Base-by-base conservation (phyloP, 2,113 vertebrate species). In the Xerus inauris region DNA sequence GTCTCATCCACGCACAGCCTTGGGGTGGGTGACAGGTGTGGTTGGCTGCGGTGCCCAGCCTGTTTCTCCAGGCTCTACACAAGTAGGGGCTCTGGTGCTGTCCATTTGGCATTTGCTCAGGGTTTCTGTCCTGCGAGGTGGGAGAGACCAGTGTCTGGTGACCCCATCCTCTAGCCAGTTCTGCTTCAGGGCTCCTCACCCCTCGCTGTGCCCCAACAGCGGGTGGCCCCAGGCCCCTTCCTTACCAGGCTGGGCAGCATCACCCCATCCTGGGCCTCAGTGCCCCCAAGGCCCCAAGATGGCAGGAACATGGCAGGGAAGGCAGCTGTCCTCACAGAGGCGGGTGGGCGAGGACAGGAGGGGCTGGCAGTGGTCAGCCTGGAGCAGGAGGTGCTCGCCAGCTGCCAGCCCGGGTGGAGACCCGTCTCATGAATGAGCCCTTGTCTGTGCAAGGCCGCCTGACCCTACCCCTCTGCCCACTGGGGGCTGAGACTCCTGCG, bases 201-300 rank as follows among this genome's bases (percentile, higher is more conserved):
- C 49, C 19, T 42, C 64, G 12, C 38, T 42, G 38, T 67, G 38
- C 20, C 9, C 20, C 35, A 22, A 49, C n/a, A 19, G 26, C 65
- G 14, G 13, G 75, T 28, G 0, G 3, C 14, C 20, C 51, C 20
- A 22, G 26, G 14, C 11, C 8, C 32, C 1, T 38, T 38, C 4
- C 11, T 35, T 12, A 6, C 1, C 17, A 59, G 35, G n/a, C 30
- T 13, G 54, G 28, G 40, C 24, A 16, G 35, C 45, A 38, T 45
- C 59, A 51, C 26, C 54, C 51, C 26, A 7, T 2, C n/a, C 13
- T 20, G 13, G 38, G n/a, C n/a, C 47, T 42, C 11, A 2, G 59
- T 14, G 11, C 16, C 14, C 17, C 77, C 30, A 19, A 5, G 5
- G 45, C 9, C 14, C 14, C 30, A 20, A 11, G 26, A 75, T 7